Evolutionary conservation across 2,113 vertebrate genomes (phyloP), one percentile per base, ranked within the genome.

Genomic region (Gasterosteus aculeatus): DNA sequence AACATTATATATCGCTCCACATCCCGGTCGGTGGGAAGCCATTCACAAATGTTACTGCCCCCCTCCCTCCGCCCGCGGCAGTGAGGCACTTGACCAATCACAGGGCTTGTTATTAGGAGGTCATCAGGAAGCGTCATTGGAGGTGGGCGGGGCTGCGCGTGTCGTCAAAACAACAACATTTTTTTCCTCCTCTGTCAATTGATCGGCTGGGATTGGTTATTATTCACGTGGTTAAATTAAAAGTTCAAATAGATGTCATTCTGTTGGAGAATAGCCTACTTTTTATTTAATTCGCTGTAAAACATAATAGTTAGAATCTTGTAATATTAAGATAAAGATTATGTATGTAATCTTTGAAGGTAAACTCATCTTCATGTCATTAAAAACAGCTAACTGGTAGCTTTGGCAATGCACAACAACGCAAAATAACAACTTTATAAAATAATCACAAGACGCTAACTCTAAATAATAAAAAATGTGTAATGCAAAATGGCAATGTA

Each of bases 41-140:
- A 84, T 80, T 85, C 80, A 81, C 93, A 93, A 92, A 92, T 90
- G 47, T 72, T 59, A n/a, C 3, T 11, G 22, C 51, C 51, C 51
- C n/a, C 51, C 53, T 2, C 47, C 2, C 15, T 7, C 44, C 47
- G 35, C 73, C 51, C 44, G 73, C 38, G 64, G 46, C 49, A 15
- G 73, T 73, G 42, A 53, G 14, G 44, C 0, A 18, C 0, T 0
- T 0, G 54, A 6, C 95, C 95, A 93, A 96, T 95, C 49, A 82
- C 2, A 42, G 26, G 51, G 22, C 33, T 39, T 11, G 51, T 92
- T 95, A 72, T 94, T 94, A 19, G 80, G 66, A 81, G 3, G 73
- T 64, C 19, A 38, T 38, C 35, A 38, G 35, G 35, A 38, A 38
- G 39, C 80, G 72, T 87, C 75, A 77, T 41, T 9, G 4, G 4